Evolutionary conservation across 1,140 invertebrate genomes (phyloP), one percentile per base, ranked within the genome.

Genomic region (Pseudachorutes palmiensis): DNA sequence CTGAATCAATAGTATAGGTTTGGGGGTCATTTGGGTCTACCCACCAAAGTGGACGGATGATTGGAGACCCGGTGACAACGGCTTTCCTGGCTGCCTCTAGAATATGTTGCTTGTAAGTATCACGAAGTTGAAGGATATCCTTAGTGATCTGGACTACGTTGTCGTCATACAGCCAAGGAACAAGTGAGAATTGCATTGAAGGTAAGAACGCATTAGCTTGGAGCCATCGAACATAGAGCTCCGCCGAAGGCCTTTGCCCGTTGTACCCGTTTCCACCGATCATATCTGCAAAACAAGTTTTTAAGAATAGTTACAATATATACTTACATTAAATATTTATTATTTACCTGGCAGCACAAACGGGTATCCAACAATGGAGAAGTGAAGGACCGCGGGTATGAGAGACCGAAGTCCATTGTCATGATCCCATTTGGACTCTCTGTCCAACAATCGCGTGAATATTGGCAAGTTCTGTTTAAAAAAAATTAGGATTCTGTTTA

Each of bases 21-120:
- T 72, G 69, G 16, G 74, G 49, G 60, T 83, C 80, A 2, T 75
- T 67, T 0, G 82, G 82, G 32, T 78, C 79, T 1, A 81, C 74
- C 91, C 91, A 95, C 92, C 92, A 95, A n/a, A 95, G 82, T 0
- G 92, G 91, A n/a, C 88, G 80, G 79, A 94, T 90, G 41, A 91
- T 82, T 0, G 90, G 90, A 12, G 82, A 81, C 63, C 90, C 91
- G 1, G 81, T 80, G 1, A 75, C 55, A 0, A 86, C 81, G 16
- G 87, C 80, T 62, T 81, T 78, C 63, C 82, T 76, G 75, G 88
- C 87, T 45, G 83, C 78, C 5, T 78, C 76, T 24, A 84, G 74
- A 31, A 94, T 88, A 36, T 80, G 76, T 19, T 83, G 81, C 0
- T 87, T 79, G 72, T 84, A 86, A 24, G 83, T 73, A n/a, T 82